Evolutionary conservation across 2,888 invertebrate species (phyloP).

Genomic region (Schizotus pectinicornis): DNA sequence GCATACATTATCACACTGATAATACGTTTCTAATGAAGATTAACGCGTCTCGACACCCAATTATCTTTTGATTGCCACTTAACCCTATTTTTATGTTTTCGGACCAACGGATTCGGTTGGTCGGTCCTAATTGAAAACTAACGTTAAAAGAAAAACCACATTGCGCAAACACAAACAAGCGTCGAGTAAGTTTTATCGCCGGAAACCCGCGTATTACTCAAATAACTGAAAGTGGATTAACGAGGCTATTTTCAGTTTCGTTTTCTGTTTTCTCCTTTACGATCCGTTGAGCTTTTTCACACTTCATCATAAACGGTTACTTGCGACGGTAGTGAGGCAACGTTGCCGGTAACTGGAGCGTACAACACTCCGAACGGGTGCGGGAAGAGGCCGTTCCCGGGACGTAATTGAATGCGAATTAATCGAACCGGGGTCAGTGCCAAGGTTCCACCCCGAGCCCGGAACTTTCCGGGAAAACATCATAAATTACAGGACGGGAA

Average conservation of each 20-base stretch:
- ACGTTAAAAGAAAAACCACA: too few species aligned
- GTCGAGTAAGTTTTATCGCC: background rate
- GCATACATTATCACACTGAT: too few species aligned
- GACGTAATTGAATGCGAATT: constrained; percentile 2
- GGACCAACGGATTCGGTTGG: too few species aligned
- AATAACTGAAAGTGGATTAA: constrained; percentile 6
- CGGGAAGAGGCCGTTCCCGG: too few species aligned
- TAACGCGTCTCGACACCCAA: too few species aligned
- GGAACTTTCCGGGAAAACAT: background rate
- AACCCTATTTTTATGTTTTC: too few species aligned
- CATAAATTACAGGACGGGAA: background rate
- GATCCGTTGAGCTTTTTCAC: constrained; percentile 10
- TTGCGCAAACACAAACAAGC: background rate
- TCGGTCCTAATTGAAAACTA: too few species aligned
- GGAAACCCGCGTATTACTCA: background rate
- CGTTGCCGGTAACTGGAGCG: constrained; percentile 1
- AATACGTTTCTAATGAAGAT: too few species aligned
- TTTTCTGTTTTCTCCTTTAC: constrained; percentile 19
- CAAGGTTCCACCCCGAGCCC: constrained; percentile 5
- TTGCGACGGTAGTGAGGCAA: constrained; percentile 2
- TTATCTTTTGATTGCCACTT: too few species aligned
- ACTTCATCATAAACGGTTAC: constrained; percentile 3
- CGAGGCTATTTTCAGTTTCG: constrained; percentile 12
- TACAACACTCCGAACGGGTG: too few species aligned
- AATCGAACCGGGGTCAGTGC: constrained; percentile 10